phyloP scores from a whole-genome alignment of 1,140 invertebrate genomes.

The Bombyx mandarina region DNA sequence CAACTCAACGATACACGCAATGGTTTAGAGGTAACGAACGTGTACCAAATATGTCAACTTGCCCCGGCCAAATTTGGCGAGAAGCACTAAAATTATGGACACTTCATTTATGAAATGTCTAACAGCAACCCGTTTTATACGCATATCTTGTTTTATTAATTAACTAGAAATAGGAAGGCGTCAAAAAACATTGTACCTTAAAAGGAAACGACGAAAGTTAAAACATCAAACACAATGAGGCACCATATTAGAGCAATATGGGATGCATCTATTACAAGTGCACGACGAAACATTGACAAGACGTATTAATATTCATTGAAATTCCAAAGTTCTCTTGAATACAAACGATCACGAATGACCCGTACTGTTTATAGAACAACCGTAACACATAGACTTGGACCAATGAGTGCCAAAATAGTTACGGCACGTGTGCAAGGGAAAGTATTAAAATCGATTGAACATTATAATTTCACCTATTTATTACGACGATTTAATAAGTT shows the following conservation, averaged over 20 bases:
- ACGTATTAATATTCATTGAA: slow-evolving; percentile 11
- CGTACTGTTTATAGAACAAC: background rate
- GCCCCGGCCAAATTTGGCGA: slow-evolving; percentile 29
- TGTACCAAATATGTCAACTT: slow-evolving; percentile 40
- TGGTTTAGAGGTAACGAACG: slow-evolving; percentile 12
- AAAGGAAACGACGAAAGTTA: background rate
- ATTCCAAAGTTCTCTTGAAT: slow-evolving; percentile 14
- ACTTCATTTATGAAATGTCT: background rate
- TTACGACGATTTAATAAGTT: too few relatives aligned
- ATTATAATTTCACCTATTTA: too few relatives aligned
- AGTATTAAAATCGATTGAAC: background rate
- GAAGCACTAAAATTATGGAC: slow-evolving; percentile 16
- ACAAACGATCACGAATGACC: slow-evolving; percentile 13
- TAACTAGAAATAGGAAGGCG: background rate
- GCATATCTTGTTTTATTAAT: background rate
- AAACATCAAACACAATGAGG: too few relatives aligned
- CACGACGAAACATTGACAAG: slow-evolving; percentile 14
- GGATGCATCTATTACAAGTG: too few relatives aligned
- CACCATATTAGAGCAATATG: too few relatives aligned
- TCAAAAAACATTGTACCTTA: background rate
- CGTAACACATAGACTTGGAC: slow-evolving; percentile 8
- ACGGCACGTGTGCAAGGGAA: slow-evolving; percentile 9
- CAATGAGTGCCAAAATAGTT: slow-evolving; percentile 12
- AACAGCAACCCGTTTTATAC: slow-evolving; percentile 1
- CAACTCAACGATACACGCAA: background rate